Base-by-base conservation (phyloP, 2,888 invertebrate genomes). In the Chalcosyrphus nemorum region DNA sequence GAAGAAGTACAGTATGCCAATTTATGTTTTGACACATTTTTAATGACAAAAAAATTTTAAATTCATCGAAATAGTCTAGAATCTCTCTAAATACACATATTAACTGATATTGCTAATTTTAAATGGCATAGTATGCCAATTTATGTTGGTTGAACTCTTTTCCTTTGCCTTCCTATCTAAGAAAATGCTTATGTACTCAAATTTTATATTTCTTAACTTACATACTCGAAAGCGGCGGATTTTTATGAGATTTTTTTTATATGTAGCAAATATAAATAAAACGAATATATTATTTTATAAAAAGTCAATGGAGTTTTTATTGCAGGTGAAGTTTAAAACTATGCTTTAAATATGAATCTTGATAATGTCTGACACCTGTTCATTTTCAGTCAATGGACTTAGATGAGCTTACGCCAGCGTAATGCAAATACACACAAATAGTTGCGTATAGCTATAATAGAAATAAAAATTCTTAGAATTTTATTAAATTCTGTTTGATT, bases 181-280 rank as follows among this genome's bases (percentile, higher is more conserved):
- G 45, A 77, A 32, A 74, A 61, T 61, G 72, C 66, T 82, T 82
- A n/a, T n/a, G 43, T 77, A 77, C 72, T 82, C 72, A 78, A 82
- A 78, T 41, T 72, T 72, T 68, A n/a, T 54, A 47, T 29, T 57
- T 41, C 21, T 71, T n/a, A 71, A 71, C 50, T 38, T 71, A 57
- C 66, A 21, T 50, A 57, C 57, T 59, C 17, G 50, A 59, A 50
- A 50, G 6, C 21, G 45, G 50, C 50, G 13, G 41, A 76, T 24
- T 50, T 56, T 57, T 32, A 52, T 59, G 59, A 76, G 52, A 76
- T 76, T 47, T 59, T 43, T 75, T 52, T 72, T 32, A 9, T 24
- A 54, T 66, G 38, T 57, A 75, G 65, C 45, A 41, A 66, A 66
- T 75, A 65, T 41, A 57, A 65, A 19, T 38, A 50, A 38, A 50